phyloP scores from a whole-genome alignment of 2,113 vertebrate genomes.

The Nyctereutes procyonoides region DNA sequence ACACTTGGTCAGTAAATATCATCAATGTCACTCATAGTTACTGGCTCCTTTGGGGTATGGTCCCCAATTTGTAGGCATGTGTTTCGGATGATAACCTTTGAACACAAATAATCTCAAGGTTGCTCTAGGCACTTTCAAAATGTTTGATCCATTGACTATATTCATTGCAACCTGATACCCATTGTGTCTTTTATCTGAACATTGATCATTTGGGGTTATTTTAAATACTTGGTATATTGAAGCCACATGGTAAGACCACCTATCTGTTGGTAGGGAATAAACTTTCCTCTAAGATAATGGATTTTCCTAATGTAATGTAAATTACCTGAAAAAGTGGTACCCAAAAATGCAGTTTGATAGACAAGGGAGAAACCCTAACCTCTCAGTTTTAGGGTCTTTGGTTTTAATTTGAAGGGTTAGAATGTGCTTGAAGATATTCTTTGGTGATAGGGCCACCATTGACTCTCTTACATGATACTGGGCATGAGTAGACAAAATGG shows the following conservation, averaged over 20 bases:
- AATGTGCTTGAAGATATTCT: neutral
- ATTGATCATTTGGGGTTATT: neutral
- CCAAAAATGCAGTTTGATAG: neutral
- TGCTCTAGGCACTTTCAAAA: constrained; percentile 38
- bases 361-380: neutral
- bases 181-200: neutral
- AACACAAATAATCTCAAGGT: constrained; percentile 34
- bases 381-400: neutral
- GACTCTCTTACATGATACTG: neutral
- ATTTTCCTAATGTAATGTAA: neutral
- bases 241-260: neutral
- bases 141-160: constrained; percentile 4
- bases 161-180: neutral
- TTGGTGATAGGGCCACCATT: neutral
- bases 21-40: neutral
- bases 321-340: neutral
- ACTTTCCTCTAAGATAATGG: neutral
- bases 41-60: neutral
- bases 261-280: neutral
- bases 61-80: neutral
- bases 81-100: constrained; percentile 25
- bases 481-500: neutral
- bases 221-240: neutral
- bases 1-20: neutral
- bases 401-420: constrained; percentile 13